Evolutionary conservation across 2,113 vertebrate species (phyloP), one percentile per base, ranked within the genome.

Genomic region (Apeltes quadracus): DNA sequence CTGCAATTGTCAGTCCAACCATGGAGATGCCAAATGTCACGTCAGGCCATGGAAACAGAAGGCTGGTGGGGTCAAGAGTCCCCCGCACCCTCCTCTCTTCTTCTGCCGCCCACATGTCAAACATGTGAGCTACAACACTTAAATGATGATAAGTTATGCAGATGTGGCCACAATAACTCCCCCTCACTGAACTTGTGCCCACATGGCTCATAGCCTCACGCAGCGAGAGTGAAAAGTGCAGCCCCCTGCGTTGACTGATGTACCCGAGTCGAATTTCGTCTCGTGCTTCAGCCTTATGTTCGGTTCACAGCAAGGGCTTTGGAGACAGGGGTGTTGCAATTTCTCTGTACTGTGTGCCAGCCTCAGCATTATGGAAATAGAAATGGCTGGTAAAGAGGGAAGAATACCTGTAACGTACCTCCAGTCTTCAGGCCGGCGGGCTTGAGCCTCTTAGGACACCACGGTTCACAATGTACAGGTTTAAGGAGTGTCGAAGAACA

Each of bases 11-110:
- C 78, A 75, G 76, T 57, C 57, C 74, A 82, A 72, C 76, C 79
- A 69, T 8, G 72, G 65, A 56, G 68, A 75, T 71, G 86, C 90
- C 89, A 90, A 90, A 87, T 84, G 89, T 88, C 87, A 84, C 51
- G 43, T 79, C 75, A 58, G 81, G 75, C 54, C 58, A 73, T 57
- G 27, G 71, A 75, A 72, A 63, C 77, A 80, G 84, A 84, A 74
- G 76, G 63, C 67, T 55, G 7, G 61, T 2, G 44, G 66, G 56
- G 57, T 69, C 61, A 71, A 41, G 38, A 61, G 36, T 71, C 12
- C 55, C 41, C 56, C 1, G 32, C 53, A 41, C 2, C 44, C 69
- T 44, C 25, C 69, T 38, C 43, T 4, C 22, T 51, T 22, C 50
- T 25, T 14, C 22, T 23, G 12, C 50, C 50, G 29, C 88, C 83